A percentile compares a stretch with the other conserved stretches of the same genome.
phyloP scores from a whole-genome alignment of 2,113 vertebrate species.

The Oreochromis niloticus region DNA sequence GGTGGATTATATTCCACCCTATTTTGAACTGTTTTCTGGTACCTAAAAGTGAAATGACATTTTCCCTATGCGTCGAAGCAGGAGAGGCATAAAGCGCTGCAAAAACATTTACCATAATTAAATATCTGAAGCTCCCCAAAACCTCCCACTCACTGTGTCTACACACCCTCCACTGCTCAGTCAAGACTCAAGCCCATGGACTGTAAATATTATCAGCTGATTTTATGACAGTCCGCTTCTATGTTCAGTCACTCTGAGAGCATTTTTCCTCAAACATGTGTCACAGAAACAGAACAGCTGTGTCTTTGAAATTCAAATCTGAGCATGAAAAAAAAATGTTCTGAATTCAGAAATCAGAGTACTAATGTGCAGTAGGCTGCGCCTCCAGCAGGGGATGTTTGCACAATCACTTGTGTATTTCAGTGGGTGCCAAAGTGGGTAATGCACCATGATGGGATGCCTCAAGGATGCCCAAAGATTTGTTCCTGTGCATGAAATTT shows the following conservation, averaged over 20 bases:
- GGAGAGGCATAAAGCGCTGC: neutral
- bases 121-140: neutral
- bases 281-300: neutral
- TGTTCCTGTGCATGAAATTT: neutral
- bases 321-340: neutral
- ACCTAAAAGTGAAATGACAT: neutral
- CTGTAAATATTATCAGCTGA: neutral
- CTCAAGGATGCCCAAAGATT: neutral
- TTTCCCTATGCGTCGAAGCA: neutral
- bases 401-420: neutral
- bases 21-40: neutral
- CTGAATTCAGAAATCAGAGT: neutral
- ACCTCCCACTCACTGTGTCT: neutral
- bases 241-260: neutral
- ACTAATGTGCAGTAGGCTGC: neutral
- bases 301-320: neutral
- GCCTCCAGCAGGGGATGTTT: neutral
- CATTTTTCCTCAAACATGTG: neutral
- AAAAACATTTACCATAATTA: neutral
- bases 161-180: neutral
- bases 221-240: neutral
- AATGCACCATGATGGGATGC: neutral
- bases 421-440: neutral
- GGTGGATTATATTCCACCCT: neutral
- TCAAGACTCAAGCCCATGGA: neutral